Conservation (phyloP, 1,140 invertebrate genomes). For the Solen grandis region DNA sequence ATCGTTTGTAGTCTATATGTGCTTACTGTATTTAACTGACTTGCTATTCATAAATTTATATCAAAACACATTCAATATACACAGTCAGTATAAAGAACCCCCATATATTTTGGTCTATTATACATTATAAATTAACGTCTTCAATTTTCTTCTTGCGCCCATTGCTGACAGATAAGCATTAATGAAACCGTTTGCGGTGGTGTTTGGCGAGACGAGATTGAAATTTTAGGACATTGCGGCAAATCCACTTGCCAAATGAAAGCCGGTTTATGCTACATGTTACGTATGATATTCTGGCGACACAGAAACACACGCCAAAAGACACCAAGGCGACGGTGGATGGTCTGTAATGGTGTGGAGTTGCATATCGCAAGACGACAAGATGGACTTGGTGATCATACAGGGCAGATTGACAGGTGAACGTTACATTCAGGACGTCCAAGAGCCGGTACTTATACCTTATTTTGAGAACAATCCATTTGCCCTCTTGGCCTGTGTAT, state of each 20-base stretch:
- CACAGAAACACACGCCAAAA: slow-evolving; percentile 6
- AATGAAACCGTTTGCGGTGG: slow-evolving; percentile 6
- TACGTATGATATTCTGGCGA: slow-evolving; percentile 10
- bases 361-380: neutral
- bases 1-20: too few species aligned
- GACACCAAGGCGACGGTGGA: neutral
- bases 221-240: slow-evolving; percentile 12
- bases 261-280: slow-evolving; percentile 20
- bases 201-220: slow-evolving; percentile 23
- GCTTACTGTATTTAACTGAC: too few species aligned
- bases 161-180: too few species aligned
- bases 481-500: slow-evolving; percentile 8
- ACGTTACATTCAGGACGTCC: too few species aligned
- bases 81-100: too few species aligned
- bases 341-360: neutral
- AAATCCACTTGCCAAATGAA: slow-evolving; percentile 16
- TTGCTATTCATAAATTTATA: too few species aligned
- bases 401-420: too few species aligned
- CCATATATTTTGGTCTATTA: too few species aligned
- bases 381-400: slow-evolving; percentile 17
- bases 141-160: too few species aligned
- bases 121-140: too few species aligned
- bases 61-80: too few species aligned
- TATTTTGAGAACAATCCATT: slow-evolving; percentile 43
- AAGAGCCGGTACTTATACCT: too few species aligned